Evolutionary conservation across 2,797 vertebrate genomes (phyloP), one percentile per base, ranked within the genome.

Genomic region (Lagocephalus sceleratus): DNA sequence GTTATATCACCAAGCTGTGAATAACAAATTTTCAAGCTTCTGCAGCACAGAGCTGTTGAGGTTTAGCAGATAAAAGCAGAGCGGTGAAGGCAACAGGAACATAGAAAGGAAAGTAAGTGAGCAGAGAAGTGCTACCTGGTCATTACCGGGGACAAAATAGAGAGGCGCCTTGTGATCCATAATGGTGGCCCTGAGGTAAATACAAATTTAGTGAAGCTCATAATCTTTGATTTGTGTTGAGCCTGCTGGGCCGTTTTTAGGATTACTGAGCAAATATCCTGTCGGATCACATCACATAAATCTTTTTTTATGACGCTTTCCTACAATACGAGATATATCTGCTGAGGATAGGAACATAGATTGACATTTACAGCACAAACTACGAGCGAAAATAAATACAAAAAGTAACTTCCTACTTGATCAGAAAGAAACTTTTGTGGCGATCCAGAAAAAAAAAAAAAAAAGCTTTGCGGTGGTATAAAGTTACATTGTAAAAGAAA

Each of bases 1-100:
- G 75, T 75, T 71, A 71, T 78, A 63, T 76, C 66, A 76, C 16
- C 69, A 76, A 70, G 66, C 67, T 81, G 71, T 78, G 76, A 84
- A 75, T 79, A 75, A 77, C 62, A 41, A 61, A 62, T 57, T 50
- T 67, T 64, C 75, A 62, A 71, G 73, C 51, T 70, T 77, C 51
- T 20, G 60, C 48, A 43, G 66, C 17, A 47, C 53, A 65, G 51
- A 66, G 75, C 64, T 71, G 60, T 55, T 63, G 53, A 63, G 54
- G 68, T 76, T 70, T 23, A 73, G 60, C 51, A 50, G 19, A 44
- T 56, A 55, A 53, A 45, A 67, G 54, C n/a, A 11, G 43, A 42
- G 53, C 22, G 7, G 5, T 44, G 42, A 47, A 20, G 12, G 41
- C 40, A 29, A 44, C 26, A 35, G 54, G 9, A 22, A 32, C 32